Conservation (phyloP, 2,797 vertebrate genomes). For the Muscicapa striata region DNA sequence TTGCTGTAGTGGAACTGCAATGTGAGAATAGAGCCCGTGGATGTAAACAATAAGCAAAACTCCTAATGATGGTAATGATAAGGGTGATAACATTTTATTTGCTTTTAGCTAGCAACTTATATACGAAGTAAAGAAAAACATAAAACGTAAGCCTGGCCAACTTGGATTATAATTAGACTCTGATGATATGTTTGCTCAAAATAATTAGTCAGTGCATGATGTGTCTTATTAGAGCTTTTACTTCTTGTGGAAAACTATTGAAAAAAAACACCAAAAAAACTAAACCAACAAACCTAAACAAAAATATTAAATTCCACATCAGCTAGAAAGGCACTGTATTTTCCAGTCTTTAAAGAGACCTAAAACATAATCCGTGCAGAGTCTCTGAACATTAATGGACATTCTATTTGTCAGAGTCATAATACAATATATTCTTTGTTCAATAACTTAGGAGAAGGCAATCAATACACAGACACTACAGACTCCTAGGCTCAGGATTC, state of each 20-base stretch:
- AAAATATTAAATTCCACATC: background rate
- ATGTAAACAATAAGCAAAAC: background rate
- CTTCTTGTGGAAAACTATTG: background rate
- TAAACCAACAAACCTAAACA: background rate
- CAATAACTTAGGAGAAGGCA: constrained; percentile 59
- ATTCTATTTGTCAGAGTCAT: constrained; percentile 36
- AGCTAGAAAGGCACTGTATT: background rate
- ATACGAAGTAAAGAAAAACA: background rate
- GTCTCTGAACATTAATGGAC: constrained; percentile 2
- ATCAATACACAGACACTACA: constrained; percentile 37
- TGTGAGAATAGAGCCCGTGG: background rate
- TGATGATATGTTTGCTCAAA: background rate
- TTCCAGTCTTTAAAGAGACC: constrained; percentile 25
- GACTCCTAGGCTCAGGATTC: background rate
- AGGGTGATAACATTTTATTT: background rate
- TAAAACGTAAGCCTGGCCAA: background rate
- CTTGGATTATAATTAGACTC: background rate
- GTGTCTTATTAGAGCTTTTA: background rate
- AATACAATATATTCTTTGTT: constrained; percentile 26
- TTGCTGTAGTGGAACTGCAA: background rate
- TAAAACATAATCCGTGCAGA: constrained; percentile 15
- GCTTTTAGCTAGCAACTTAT: background rate
- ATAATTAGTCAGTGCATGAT: background rate
- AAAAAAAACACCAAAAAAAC: too few species aligned
- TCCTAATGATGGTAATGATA: background rate